Base-by-base conservation (phyloP, 2,797 vertebrate genomes). In the Cyclopterus lumpus region DNA sequence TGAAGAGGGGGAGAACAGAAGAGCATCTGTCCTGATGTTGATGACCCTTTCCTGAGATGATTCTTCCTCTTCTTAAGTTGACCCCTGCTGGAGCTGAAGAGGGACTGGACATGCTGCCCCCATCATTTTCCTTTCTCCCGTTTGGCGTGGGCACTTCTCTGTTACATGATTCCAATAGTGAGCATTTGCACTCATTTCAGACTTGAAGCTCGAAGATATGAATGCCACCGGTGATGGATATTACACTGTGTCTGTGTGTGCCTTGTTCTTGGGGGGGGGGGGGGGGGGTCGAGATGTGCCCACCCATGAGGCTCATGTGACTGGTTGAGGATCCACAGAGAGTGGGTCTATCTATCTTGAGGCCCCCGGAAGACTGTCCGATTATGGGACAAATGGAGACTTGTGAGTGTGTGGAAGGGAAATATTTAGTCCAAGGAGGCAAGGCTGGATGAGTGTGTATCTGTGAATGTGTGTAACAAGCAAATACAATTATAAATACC, bases 241-340 rank as follows among this genome's bases (percentile, higher is more conserved):
- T 89, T 68, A 87, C 79, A 84, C 71, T 88, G 77, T 81, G 80
- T 88, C 77, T 88, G 80, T 85, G 75, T 85, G 82, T 82, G 76
- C 38, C 53, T 87, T 87, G 79, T 91, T 75, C 67, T 71, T 46
- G 48, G 34, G 36, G 73, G 53, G 51, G 32, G 42, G 73, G 34
- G 34, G 34, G 34, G 36, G 36, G 58, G 34, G 34, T 5, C 34
- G 15, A 48, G 67, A 53, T 65, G 82, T 68, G 63, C 55, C 48
- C 75, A 77, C 87, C 85, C 91, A 85, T 87, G 89, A 91, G 80
- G 63, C 85, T 89, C 92, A 93, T 94, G 91, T 93, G 91, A 93
- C 89, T 26, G 71, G 70, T 42, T 57, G 48, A 75, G 80, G 78
- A 86, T 89, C 86, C 67, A 81, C 75, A 90, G 79, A 92, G 70